These are phyloP conservation scores for Drosophila prostipennis DNA, from an alignment of 2,888 invertebrate species.

Conservation along the genomic window DNA sequence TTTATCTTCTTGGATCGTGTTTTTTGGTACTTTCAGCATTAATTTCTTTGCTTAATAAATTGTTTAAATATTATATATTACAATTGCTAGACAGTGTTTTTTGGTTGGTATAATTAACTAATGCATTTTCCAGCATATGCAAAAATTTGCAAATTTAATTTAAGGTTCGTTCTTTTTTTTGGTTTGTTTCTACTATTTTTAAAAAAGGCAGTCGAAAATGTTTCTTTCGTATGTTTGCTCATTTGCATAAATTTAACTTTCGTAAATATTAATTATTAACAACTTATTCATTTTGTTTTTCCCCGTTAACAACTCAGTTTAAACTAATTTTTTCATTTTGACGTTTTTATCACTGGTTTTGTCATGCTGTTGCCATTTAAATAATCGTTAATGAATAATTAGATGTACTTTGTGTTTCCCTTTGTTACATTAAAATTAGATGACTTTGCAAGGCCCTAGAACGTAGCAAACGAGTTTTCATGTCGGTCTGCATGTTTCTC, in stretches of 20 bases:
- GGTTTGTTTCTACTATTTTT: conserved; percentile 54
- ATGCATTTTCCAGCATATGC: conserved; percentile 66
- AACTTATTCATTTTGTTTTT: conserved; percentile 53
- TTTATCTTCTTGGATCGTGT: conserved; percentile 33
- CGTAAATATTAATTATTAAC: conserved; percentile 58
- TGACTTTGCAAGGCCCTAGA: conserved; percentile 57
- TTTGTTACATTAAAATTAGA: conserved; percentile 66
- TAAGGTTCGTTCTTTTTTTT: conserved; percentile 41
- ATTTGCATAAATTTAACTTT: conserved; percentile 55
- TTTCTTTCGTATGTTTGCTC: conserved; percentile 45
- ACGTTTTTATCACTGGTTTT: conserved; percentile 62
- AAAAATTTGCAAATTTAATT: conserved; percentile 48
- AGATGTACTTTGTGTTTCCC: conserved; percentile 76
- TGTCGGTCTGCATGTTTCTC: conserved; percentile 17
- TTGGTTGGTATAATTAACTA: conserved; percentile 45
- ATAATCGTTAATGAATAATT: conserved; percentile 59
- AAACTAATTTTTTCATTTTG: conserved; percentile 50
- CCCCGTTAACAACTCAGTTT: conserved; percentile 53
- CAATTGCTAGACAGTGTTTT: conserved; percentile 55
- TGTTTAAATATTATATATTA: conserved; percentile 49
- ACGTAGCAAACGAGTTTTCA: conserved; percentile 47
- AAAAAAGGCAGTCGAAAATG: conserved; percentile 80
- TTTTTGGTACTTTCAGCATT: conserved; percentile 66
- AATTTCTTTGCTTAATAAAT: conserved; percentile 53
- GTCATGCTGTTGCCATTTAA: conserved; percentile 46